A percentile compares a stretch with the other conserved stretches of the same genome.
Conservation (phyloP, 1,140 invertebrate genomes). For the Helicoverpa zea region DNA sequence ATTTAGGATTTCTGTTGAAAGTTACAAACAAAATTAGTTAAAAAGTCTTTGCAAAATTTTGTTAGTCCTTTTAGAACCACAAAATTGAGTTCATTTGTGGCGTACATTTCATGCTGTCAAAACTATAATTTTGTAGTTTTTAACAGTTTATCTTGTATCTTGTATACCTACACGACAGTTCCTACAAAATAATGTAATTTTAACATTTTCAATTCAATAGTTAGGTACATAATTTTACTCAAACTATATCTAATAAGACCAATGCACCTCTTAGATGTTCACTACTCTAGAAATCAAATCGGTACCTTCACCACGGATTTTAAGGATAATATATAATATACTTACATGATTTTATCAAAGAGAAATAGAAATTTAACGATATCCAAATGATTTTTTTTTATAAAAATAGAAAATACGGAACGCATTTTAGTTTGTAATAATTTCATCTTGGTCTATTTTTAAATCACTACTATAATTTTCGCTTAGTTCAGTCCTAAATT, state of each 20-base stretch:
- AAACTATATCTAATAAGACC: conserved; percentile 37
- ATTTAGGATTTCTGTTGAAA: background rate
- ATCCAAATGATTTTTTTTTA: conserved; percentile 31
- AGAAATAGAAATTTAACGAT: conserved; percentile 32
- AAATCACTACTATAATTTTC: conserved; percentile 25
- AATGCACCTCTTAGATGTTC: conserved; percentile 3
- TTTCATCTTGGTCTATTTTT: conserved; percentile 24
- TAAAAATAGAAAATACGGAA: conserved; percentile 42
- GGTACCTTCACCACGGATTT: conserved; percentile 14
- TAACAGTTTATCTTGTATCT: no score
- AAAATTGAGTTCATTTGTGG: no score
- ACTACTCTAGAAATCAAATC: conserved; percentile 20
- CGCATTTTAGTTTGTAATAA: conserved; percentile 17
- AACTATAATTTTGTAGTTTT: no score
- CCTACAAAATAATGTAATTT: no score
- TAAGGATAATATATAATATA: background rate
- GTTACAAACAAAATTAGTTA: conserved; percentile 18
- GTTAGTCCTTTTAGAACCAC: no score
- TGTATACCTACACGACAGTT: no score
- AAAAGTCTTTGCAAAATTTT: background rate
- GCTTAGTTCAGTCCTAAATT: conserved; percentile 29
- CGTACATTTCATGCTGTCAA: no score
- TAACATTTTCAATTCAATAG: background rate
- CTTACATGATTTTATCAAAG: conserved; percentile 30
- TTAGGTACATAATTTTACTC: conserved; percentile 10